These are phyloP conservation scores for Plebejus argus DNA, from an alignment of 2,888 invertebrate genomes.

Conservation along the genomic window DNA sequence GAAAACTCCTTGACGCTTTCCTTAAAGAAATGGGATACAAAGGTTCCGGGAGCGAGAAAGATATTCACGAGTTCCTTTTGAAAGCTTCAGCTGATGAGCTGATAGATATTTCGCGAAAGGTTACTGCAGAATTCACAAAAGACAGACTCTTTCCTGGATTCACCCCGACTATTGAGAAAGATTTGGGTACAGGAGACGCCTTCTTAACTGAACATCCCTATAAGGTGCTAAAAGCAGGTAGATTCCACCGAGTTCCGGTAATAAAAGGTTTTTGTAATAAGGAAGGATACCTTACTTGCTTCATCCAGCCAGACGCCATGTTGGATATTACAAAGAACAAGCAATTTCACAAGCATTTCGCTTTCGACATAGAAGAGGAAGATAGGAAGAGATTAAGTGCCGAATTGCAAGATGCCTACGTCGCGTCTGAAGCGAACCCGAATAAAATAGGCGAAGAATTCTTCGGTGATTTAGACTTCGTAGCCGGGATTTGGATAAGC, in stretches of 20 bases:
- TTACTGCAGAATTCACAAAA: slow-evolving; percentile 40
- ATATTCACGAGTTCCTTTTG: slow-evolving; percentile 48
- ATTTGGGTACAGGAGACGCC: slow-evolving; percentile 50
- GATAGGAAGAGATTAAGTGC: slow-evolving; percentile 44
- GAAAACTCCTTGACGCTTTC: slow-evolving; percentile 46
- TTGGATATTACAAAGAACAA: slow-evolving; percentile 47
- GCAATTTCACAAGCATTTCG: slow-evolving; percentile 48
- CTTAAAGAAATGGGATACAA: slow-evolving; percentile 50
- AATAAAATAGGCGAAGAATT: slow-evolving; percentile 52
- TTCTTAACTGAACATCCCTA: slow-evolving; percentile 59
- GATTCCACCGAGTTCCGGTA: slow-evolving; percentile 62
- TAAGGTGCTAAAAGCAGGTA: slow-evolving; percentile 58
- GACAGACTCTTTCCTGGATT: slow-evolving; percentile 52
- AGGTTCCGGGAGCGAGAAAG: slow-evolving; percentile 45
- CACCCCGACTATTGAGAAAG: slow-evolving; percentile 58
- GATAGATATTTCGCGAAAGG: slow-evolving; percentile 42
- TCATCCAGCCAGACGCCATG: slow-evolving; percentile 47
- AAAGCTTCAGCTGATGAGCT: slow-evolving; percentile 43
- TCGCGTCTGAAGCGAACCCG: slow-evolving; percentile 41
- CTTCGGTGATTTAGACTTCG: slow-evolving; percentile 55
- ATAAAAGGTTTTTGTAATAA: slow-evolving; percentile 72
- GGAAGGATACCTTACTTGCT: slow-evolving; percentile 64
- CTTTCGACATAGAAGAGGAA: slow-evolving; percentile 44
- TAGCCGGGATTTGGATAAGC: slow-evolving; percentile 51
- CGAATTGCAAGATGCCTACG: slow-evolving; percentile 44